Conservation (phyloP, 2,888 invertebrate genomes). For the Metopia argyrocephala region DNA sequence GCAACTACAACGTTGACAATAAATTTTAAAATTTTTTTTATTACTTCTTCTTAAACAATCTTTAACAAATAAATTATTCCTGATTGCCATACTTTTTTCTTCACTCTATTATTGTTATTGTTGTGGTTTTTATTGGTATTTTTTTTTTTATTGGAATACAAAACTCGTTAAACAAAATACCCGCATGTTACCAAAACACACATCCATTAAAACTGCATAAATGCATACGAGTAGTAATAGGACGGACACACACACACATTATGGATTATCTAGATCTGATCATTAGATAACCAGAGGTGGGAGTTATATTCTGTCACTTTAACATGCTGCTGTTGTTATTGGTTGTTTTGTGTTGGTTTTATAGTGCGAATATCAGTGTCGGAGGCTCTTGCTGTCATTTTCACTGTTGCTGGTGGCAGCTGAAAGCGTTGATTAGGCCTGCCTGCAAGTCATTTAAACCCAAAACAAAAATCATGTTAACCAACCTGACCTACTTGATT, state of each 20-base stretch:
- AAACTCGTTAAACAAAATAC: constrained; percentile 41
- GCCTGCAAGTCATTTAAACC: not conserved
- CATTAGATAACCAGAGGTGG: constrained; percentile 60
- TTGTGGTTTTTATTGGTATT: too few relatives aligned
- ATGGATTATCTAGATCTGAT: constrained; percentile 48
- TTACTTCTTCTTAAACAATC: constrained; percentile 23
- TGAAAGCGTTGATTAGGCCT: constrained; percentile 8
- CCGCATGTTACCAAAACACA: not conserved
- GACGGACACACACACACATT: not conserved
- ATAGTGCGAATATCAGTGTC: not conserved
- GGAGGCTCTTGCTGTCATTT: not conserved
- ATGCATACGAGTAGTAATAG: not conserved
- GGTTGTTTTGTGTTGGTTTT: not conserved
- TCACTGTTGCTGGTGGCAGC: not conserved
- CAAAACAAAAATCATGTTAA: too few relatives aligned
- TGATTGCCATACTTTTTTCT: constrained; percentile 25
- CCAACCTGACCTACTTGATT: constrained; percentile 20
- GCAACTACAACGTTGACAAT: not conserved
- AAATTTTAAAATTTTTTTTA: too few relatives aligned
- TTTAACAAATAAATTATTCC: constrained; percentile 40
- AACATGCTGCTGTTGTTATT: constrained; percentile 48
- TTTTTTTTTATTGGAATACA: too few relatives aligned
- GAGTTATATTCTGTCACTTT: constrained; percentile 63
- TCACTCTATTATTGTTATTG: not conserved
- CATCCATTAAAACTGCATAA: not conserved